phyloP scores from a whole-genome alignment of 2,888 invertebrate species.

The Apomyelois bistriatella region DNA sequence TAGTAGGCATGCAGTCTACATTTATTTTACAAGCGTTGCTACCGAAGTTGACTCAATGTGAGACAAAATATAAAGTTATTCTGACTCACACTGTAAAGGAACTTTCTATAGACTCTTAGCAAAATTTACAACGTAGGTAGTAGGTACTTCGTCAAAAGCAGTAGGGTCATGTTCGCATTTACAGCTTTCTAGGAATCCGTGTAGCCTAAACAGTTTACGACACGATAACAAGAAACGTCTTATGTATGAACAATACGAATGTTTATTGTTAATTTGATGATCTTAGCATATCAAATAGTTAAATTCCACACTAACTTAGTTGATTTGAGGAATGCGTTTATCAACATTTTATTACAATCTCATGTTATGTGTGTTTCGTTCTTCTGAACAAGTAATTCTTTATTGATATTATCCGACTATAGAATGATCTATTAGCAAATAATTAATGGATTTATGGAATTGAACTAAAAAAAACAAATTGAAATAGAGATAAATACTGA shows the following conservation, averaged over 20 bases:
- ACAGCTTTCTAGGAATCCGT: background rate
- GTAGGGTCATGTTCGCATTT: background rate
- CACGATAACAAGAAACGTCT: background rate
- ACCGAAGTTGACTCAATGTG: background rate
- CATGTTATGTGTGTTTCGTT: too few species aligned
- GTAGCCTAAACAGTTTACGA: slow-evolving; percentile 1
- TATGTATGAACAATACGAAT: background rate
- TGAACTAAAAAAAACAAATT: too few species aligned
- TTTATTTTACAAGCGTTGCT: background rate
- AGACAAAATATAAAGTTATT: background rate
- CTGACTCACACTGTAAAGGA: background rate
- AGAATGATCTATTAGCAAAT: too few species aligned
- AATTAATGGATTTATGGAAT: too few species aligned
- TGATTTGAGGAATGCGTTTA: background rate
- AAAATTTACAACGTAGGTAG: background rate
- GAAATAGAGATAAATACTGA: too few species aligned
- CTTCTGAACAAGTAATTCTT: too few species aligned
- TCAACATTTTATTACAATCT: too few species aligned
- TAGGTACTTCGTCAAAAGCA: background rate
- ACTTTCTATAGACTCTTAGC: background rate
- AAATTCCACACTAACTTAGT: background rate
- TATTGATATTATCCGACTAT: too few species aligned
- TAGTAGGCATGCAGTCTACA: background rate
- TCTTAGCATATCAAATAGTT: background rate
- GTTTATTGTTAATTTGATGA: background rate